Conservation (phyloP, 2,888 invertebrate species). For the Deladenus siricidicola region DNA sequence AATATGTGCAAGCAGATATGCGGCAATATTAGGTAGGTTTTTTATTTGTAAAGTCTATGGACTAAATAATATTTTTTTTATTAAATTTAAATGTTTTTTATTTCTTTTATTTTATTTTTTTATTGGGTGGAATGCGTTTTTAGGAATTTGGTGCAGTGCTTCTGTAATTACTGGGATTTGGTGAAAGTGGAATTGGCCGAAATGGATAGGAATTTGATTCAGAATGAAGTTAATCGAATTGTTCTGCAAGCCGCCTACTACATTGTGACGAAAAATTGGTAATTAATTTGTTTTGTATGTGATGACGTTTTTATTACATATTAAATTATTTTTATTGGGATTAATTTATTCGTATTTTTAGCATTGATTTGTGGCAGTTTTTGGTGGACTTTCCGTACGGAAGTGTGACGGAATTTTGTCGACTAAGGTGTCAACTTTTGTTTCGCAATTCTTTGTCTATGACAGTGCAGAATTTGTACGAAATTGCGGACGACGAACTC, state of each 20-base stretch:
- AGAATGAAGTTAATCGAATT: constrained; percentile 47
- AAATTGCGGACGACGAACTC: constrained; percentile 22
- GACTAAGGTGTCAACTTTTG: constrained; percentile 39
- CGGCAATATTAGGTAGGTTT: constrained; percentile 38
- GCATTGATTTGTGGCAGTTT: constrained; percentile 50
- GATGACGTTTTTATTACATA: no score
- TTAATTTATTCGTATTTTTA: constrained; percentile 19
- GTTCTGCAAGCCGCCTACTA: constrained; percentile 41
- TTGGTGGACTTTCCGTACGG: constrained; percentile 49
- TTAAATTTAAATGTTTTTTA: no score
- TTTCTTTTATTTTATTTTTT: not conserved
- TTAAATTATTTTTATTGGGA: constrained; percentile 4
- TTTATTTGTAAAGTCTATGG: no score
- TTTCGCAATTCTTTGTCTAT: constrained; percentile 24
- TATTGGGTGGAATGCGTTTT: not conserved
- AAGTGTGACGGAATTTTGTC: constrained; percentile 40
- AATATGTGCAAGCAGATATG: constrained; percentile 47
- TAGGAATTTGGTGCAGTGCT: constrained; percentile 40
- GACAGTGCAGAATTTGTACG: constrained; percentile 20
- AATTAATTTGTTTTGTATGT: not conserved
- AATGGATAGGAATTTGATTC: constrained; percentile 26
- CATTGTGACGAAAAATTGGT: constrained; percentile 36
- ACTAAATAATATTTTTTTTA: no score
- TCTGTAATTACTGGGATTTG: constrained; percentile 41
- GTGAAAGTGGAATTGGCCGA: constrained; percentile 21